Evolutionary conservation across 2,113 vertebrate species (phyloP).

Genomic region (Chloroceryle aenea): DNA sequence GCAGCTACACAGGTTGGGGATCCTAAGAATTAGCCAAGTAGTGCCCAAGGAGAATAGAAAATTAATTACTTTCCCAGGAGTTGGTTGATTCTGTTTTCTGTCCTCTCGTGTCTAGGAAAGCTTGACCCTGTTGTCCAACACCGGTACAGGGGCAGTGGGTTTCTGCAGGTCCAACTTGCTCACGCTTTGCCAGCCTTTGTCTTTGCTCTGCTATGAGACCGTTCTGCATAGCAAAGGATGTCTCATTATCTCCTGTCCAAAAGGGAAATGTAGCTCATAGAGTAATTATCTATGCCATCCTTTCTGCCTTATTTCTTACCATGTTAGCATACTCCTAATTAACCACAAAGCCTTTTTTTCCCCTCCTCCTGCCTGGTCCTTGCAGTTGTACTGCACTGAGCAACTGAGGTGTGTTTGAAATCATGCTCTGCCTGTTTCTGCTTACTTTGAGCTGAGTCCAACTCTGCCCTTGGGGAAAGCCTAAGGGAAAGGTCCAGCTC

Average conservation of each 20-base stretch:
- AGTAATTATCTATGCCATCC: conserved; percentile 41
- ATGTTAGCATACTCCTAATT: conserved; percentile 17
- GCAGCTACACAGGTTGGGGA: not conserved
- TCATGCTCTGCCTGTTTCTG: not conserved
- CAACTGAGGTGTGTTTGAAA: not conserved
- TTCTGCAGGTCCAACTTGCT: not conserved
- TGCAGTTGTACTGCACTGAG: not conserved
- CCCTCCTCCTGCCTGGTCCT: not conserved
- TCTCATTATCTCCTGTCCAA: conserved; percentile 37
- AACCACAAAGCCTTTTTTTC: not conserved
- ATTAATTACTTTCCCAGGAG: not conserved
- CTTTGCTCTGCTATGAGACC: not conserved
- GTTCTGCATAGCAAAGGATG: not conserved
- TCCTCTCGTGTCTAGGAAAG: not conserved
- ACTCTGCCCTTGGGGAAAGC: not conserved
- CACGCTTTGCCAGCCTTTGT: not conserved
- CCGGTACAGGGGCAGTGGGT: not conserved
- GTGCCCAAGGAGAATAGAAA: not conserved
- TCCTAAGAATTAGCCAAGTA: not conserved
- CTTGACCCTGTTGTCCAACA: not conserved
- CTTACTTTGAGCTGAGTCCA: not conserved
- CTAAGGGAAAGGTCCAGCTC: not conserved
- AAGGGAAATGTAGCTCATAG: conserved; percentile 18
- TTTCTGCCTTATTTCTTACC: not conserved
- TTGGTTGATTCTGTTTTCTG: not conserved